Conservation (phyloP, 2,113 vertebrate genomes). For the Aphyosemion australe region DNA sequence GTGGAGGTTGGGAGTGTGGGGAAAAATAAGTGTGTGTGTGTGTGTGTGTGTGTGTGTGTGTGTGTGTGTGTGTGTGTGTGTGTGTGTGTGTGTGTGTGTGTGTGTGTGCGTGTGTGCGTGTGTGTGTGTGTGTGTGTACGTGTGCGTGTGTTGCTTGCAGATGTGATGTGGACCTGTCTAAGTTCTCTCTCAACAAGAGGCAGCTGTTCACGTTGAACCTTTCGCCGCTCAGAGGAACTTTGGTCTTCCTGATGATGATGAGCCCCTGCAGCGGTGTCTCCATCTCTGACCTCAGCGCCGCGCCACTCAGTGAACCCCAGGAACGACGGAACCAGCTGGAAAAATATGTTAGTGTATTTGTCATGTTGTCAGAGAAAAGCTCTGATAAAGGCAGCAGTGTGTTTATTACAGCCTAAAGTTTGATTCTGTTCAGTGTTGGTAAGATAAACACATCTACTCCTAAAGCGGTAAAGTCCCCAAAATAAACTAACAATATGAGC, state of each 20-base stretch:
- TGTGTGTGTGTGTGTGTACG: constrained; percentile 7
- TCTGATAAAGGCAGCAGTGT: too few relatives aligned
- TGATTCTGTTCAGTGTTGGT: too few relatives aligned
- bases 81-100: too few relatives aligned
- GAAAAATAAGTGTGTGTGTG: too few relatives aligned
- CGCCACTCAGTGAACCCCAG: constrained; percentile 84
- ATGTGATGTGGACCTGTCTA: constrained; percentile 82
- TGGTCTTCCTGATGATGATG: constrained; percentile 84
- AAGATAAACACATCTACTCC: too few relatives aligned
- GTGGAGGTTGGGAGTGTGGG: too few relatives aligned
- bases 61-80: too few relatives aligned
- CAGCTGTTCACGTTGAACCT: constrained; percentile 77
- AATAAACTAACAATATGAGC: fast-evolving
- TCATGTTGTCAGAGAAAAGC: too few relatives aligned
- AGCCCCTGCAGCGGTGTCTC: constrained; percentile 83
- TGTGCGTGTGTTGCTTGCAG: constrained; percentile 67
- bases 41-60: too few relatives aligned
- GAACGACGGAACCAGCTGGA: constrained; percentile 82
- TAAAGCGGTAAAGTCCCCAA: too few relatives aligned
- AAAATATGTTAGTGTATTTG: constrained; percentile 81
- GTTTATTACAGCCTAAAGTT: too few relatives aligned
- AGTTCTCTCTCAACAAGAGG: constrained; percentile 73
- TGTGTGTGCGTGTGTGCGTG: too few relatives aligned
- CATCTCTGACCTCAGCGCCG: constrained; percentile 86
- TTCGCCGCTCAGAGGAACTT: constrained; percentile 63